A percentile compares a stretch with the other conserved stretches of the same genome.
These are phyloP conservation scores for Hippocampus comes DNA, from an alignment of 2,113 vertebrate species.

Conservation along the genomic window DNA sequence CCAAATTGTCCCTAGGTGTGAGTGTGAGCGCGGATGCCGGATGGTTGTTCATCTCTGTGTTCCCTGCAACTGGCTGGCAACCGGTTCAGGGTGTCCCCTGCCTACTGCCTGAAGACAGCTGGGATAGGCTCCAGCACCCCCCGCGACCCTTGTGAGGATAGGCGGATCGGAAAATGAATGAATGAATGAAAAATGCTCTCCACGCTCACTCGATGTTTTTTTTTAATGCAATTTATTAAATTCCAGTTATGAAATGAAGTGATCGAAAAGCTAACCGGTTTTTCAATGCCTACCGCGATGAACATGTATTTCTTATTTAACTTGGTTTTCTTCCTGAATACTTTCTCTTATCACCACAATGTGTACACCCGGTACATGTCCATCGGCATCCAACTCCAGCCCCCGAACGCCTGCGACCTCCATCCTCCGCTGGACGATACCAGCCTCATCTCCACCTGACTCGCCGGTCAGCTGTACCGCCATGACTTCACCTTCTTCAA, in stretches of 20 bases:
- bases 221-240: not conserved
- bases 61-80: too few relatives aligned
- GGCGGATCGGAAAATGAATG: too few relatives aligned
- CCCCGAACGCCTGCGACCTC: constrained; percentile 78
- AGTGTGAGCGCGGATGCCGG: too few relatives aligned
- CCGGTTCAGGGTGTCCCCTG: too few relatives aligned
- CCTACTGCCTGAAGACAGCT: too few relatives aligned
- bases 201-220: too few relatives aligned
- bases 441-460: constrained; percentile 54
- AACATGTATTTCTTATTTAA: not conserved
- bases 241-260: not conserved
- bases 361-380: constrained; percentile 61
- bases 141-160: too few relatives aligned
- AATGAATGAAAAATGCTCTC: too few relatives aligned
- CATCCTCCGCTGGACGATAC: constrained; percentile 77
- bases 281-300: not conserved
- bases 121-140: too few relatives aligned
- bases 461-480: constrained; percentile 65
- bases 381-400: constrained; percentile 76
- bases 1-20: too few relatives aligned
- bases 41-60: too few relatives aligned
- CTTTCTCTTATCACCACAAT: constrained; percentile 76
- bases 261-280: not conserved
- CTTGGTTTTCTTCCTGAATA: constrained; percentile 46
- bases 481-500: constrained; percentile 67